Evolutionary conservation across 2,797 vertebrate genomes (phyloP), one percentile per base, ranked within the genome.

Genomic region (Serranus cabrilla): DNA sequence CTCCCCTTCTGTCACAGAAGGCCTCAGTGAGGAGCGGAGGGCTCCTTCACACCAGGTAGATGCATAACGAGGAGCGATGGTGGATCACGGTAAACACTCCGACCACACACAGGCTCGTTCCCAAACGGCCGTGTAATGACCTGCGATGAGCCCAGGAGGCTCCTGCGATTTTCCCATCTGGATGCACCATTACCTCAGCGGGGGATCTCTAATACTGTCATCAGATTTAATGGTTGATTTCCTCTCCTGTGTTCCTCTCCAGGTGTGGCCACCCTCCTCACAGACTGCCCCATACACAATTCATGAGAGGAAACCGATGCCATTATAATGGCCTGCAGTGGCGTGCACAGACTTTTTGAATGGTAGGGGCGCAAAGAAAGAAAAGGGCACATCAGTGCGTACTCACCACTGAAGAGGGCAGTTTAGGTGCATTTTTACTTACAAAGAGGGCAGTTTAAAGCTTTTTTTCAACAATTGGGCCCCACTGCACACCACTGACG

Each of bases 251-350:
- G 77, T 78, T 83, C 16, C 74, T 75, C 85, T 87, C 72, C 86
- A 91, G 89, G 90, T 90, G 90, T 86, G 81, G 85, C 74, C 67
- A 2, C 76, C 87, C 76, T 77, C 81, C 86, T 84, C 87, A 63
- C n/a, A 68, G 80, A 61, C 47, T 1, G 67, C 50, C 27, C 66
- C 86, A 89, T 91, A 34, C 71, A 89, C 77, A 87, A 89, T 91
- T 91, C 77, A 90, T 89, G 82, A 89, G 82, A 63, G 81, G 58
- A 85, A 90, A 84, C 77, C 2, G 82, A 90, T 70, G 76, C 76
- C 58, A 1, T 20, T 7, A 60, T 56, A 69, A 16, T 9, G 61
- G 45, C 45, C n/a, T n/a, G n/a, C n/a, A n/a, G n/a, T n/a, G n/a
- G n/a, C n/a, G n/a, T n/a, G n/a, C n/a, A n/a, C n/a, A n/a, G n/a